Conservation (phyloP, 2,797 vertebrate genomes). For the Lepilemur ruficaudatus region DNA sequence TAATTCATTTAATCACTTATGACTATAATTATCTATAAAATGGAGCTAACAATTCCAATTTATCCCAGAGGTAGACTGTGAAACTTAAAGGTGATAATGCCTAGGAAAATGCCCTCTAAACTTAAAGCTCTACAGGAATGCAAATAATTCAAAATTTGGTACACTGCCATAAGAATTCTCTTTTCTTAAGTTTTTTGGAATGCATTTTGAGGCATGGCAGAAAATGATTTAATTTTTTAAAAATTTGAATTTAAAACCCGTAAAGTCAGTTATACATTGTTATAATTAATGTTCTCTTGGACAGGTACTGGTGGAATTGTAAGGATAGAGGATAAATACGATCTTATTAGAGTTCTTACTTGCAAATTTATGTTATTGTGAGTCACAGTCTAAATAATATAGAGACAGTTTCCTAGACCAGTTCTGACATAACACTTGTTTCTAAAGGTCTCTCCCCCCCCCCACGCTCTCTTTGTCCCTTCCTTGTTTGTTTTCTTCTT, state of each 20-base stretch:
- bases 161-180: neutral
- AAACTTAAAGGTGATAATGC: neutral
- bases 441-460: neutral
- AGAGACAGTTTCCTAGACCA: neutral
- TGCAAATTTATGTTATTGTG: slow-evolving; percentile 48
- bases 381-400: neutral
- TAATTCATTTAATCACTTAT: neutral
- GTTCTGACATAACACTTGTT: neutral
- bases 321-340: neutral
- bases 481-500: neutral
- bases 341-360: slow-evolving; percentile 47
- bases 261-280: neutral
- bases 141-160: neutral
- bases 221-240: neutral
- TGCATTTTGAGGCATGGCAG: neutral
- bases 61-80: neutral
- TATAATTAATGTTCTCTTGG: slow-evolving; percentile 42
- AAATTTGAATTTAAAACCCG: slow-evolving; percentile 17
- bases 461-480: neutral
- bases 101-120: neutral
- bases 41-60: neutral
- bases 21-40: slow-evolving; percentile 7
- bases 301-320: slow-evolving; percentile 11
- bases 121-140: neutral
- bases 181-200: slow-evolving; percentile 6